Conservation (phyloP, 2,797 vertebrate genomes). For the Sebastes nivosus region DNA sequence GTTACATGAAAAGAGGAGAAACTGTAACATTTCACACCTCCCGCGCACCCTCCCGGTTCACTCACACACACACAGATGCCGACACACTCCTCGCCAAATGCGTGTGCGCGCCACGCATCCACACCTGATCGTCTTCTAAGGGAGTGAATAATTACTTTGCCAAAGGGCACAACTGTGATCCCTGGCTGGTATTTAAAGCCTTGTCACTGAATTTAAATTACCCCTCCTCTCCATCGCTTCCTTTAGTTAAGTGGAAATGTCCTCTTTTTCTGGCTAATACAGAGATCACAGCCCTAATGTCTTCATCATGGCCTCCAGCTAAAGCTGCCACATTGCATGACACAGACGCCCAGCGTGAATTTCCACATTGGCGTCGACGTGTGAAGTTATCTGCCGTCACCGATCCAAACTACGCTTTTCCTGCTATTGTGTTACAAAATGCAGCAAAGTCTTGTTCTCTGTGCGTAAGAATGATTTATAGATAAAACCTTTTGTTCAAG, state of each 20-base stretch:
- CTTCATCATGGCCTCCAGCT: constrained; percentile 50
- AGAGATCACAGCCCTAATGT: constrained; percentile 68
- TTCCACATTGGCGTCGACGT: constrained; percentile 7
- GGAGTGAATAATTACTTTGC: constrained; percentile 83
- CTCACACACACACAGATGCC: constrained; percentile 34
- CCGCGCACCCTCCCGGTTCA: constrained; percentile 26
- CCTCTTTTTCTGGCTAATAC: constrained; percentile 68
- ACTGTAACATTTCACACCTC: constrained; percentile 75
- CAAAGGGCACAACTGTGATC: constrained; percentile 82
- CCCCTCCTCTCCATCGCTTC: constrained; percentile 63
- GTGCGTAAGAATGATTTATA: constrained; percentile 15
- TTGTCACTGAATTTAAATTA: constrained; percentile 83
- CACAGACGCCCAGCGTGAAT: constrained; percentile 30
- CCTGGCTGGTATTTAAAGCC: constrained; percentile 83
- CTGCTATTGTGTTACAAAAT: constrained; percentile 9
- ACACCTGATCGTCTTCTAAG: constrained; percentile 71
- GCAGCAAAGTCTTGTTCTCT: constrained; percentile 5
- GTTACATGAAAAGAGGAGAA: constrained; percentile 67
- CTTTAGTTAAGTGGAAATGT: constrained; percentile 77
- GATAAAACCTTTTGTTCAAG: constrained; percentile 28
- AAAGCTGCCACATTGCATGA: constrained; percentile 26
- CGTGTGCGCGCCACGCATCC: constrained; percentile 26
- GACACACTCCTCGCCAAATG: constrained; percentile 22
- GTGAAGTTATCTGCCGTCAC: constrained; percentile 1
- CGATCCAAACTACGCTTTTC: neutral